Evolutionary conservation across 2,797 vertebrate genomes (phyloP).

Genomic region (Adrianichthys oophorus): DNA sequence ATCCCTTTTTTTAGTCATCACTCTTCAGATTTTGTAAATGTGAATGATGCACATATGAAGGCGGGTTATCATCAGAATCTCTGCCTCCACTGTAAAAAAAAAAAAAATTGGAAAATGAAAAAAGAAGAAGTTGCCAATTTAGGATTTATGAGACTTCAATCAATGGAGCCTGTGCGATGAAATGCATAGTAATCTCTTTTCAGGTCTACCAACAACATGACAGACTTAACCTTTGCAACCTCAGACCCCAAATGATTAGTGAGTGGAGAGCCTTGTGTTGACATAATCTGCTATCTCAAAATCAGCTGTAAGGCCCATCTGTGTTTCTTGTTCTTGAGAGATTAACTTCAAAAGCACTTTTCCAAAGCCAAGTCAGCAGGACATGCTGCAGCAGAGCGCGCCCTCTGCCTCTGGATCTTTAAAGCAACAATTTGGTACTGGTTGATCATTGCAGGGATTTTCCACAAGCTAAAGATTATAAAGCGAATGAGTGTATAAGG

Average conservation of each 20-base stretch:
- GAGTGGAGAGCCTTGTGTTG: constrained; percentile 17
- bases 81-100: too few relatives aligned
- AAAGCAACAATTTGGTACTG: constrained; percentile 19
- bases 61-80: too few relatives aligned
- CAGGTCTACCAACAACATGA: constrained; percentile 13
- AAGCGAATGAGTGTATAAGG: constrained; percentile 32
- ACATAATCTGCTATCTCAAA: constrained; percentile 31
- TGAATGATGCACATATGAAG: too few relatives aligned
- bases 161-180: constrained; percentile 11
- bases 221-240: constrained; percentile 23
- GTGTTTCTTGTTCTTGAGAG: constrained; percentile 39
- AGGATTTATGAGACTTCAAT: constrained; percentile 21
- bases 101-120: too few relatives aligned
- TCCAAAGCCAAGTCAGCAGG: constrained; percentile 8
- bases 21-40: too few relatives aligned
- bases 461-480: constrained; percentile 23
- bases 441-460: constrained; percentile 29
- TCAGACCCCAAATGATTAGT: constrained; percentile 37
- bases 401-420: constrained; percentile 12
- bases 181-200: constrained; percentile 35
- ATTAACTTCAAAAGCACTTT: constrained; percentile 45
- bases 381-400: constrained; percentile 11
- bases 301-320: constrained; percentile 29
- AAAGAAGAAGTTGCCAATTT: constrained; percentile 21
- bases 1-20: too few relatives aligned